Conservation (phyloP, 2,113 vertebrate genomes). For the Smithornis capensis region DNA sequence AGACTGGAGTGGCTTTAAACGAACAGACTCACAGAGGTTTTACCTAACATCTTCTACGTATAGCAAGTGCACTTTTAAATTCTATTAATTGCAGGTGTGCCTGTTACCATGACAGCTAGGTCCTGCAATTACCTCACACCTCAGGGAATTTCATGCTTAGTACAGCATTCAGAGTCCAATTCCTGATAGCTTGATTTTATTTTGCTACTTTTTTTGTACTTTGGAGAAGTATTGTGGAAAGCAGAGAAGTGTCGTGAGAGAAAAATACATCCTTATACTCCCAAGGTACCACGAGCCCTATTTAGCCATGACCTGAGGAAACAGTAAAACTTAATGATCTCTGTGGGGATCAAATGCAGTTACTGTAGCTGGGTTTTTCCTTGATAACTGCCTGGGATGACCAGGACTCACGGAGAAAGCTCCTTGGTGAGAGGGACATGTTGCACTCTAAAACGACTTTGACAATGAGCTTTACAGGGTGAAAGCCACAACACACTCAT, state of each 20-base stretch:
- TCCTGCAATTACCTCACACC: constrained; percentile 28
- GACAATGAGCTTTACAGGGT: background rate
- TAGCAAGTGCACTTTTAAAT: background rate
- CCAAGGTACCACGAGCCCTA: background rate
- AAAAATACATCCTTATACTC: background rate
- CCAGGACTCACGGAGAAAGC: background rate
- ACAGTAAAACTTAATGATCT: background rate
- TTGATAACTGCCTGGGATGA: background rate
- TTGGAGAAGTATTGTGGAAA: background rate
- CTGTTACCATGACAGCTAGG: constrained; percentile 44
- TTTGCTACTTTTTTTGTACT: constrained; percentile 10
- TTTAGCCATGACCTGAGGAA: background rate
- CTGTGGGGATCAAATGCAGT: background rate
- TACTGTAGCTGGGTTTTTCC: background rate
- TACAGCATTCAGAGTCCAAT: background rate
- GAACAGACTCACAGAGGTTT: background rate
- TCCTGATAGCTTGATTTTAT: background rate
- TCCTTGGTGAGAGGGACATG: background rate
- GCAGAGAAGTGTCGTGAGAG: background rate
- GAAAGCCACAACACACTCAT: background rate
- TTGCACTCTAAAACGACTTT: constrained; percentile 4
- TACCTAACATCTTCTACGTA: background rate
- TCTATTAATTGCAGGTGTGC: background rate
- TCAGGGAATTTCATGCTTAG: background rate
- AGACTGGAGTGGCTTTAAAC: background rate